Percentiles rank a stretch among this genome's conserved stretches.
Conservation (phyloP, 2,797 vertebrate genomes). For the Catharus ustulatus region DNA sequence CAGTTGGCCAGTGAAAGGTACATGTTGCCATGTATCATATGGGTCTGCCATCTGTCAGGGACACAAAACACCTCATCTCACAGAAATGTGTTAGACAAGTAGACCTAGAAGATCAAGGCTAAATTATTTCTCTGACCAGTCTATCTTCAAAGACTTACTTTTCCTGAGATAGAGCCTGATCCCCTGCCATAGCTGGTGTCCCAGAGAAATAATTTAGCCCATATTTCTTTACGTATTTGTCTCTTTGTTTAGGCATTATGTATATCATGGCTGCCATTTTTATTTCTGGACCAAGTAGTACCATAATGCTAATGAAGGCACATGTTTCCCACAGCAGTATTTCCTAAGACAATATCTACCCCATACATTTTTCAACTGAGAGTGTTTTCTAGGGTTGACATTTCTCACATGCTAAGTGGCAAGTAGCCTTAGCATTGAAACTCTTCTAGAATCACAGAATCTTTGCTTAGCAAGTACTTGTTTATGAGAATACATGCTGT, state of each 20-base stretch:
- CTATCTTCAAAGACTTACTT: conserved; percentile 10
- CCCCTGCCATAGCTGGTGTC: not conserved
- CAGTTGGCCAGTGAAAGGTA: not conserved
- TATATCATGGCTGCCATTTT: not conserved
- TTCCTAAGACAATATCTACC: not conserved
- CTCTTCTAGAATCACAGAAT: not conserved
- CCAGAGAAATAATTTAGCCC: conserved; percentile 38
- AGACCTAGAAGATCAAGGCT: not conserved
- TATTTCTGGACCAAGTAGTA: not conserved
- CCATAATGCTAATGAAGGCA: not conserved
- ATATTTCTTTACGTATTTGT: not conserved
- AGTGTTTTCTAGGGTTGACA: not conserved
- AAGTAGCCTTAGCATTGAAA: not conserved
- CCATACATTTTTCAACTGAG: not conserved
- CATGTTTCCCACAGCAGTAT: not conserved
- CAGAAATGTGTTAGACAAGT: not conserved
- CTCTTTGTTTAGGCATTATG: conserved; percentile 28
- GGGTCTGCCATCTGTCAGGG: not conserved
- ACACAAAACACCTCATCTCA: not conserved
- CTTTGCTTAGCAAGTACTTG: not conserved
- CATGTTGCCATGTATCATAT: not conserved
- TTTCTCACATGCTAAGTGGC: not conserved
- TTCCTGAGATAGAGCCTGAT: not conserved
- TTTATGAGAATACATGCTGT: not conserved
- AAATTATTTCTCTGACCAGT: not conserved